Percentiles rank a stretch among this genome's conserved stretches.
These are phyloP conservation scores for Halichondria panicea DNA, from an alignment of 37 sponge, comb jelly and placozoan genomes.

Conservation along the genomic window DNA sequence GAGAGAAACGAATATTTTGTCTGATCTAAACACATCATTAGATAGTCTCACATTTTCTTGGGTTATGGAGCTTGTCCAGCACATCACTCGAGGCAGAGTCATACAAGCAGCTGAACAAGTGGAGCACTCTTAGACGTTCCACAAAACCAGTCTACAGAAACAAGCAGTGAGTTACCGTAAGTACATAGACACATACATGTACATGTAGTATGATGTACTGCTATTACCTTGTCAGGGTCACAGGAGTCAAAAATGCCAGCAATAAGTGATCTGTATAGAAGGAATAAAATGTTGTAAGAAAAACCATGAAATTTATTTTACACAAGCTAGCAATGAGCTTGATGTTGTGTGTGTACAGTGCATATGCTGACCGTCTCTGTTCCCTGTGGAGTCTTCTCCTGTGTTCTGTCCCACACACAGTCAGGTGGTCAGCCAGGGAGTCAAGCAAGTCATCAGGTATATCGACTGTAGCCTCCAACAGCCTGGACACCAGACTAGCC, in stretches of 20 bases:
- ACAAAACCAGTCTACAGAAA: conserved; percentile 24
- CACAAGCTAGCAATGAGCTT: neutral
- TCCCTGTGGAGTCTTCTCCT: neutral
- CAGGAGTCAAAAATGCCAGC: conserved; percentile 45
- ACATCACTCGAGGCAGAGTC: conserved; percentile 6
- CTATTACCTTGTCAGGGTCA: conserved; percentile 50
- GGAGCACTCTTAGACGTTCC: conserved; percentile 54
- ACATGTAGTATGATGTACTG: neutral
- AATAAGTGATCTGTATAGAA: no score
- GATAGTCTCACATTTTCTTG: conserved; percentile 48
- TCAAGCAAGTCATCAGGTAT: conserved; percentile 25
- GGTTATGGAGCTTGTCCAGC: conserved; percentile 32
- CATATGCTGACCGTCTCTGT: conserved; percentile 12
- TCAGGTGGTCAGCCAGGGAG: conserved; percentile 19
- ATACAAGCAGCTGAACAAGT: conserved; percentile 47
- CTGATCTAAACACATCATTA: no score
- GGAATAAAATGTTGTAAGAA: conserved; percentile 28
- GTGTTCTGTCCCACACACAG: conserved; percentile 19
- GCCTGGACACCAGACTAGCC: neutral
- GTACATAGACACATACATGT: neutral
- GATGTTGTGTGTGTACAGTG: neutral
- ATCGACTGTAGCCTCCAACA: conserved; percentile 10
- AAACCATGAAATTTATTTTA: neutral
- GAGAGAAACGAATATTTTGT: no score
- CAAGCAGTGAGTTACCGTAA: neutral